Conservation (phyloP, 1,140 invertebrate genomes). For the Temnothorax nylanderi region DNA sequence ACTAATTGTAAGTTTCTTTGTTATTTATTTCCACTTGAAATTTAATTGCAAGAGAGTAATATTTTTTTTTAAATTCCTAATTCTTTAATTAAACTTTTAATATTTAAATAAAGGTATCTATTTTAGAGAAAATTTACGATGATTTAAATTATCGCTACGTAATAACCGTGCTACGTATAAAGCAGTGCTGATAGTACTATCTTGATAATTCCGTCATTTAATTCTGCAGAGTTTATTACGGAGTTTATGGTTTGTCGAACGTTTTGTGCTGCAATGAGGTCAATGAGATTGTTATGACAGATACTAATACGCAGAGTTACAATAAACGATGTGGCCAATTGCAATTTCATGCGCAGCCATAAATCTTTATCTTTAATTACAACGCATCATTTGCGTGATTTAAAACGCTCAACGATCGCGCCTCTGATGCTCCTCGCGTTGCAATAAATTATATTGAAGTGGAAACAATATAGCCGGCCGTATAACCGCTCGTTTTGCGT, state of each 20-base stretch:
- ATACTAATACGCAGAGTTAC: slow-evolving; percentile 3
- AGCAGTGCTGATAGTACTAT: neutral
- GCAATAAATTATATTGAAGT: slow-evolving; percentile 47
- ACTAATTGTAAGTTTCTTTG: neutral
- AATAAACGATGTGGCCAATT: neutral
- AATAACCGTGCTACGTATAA: neutral
- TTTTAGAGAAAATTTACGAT: neutral
- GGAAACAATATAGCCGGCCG: slow-evolving; percentile 9
- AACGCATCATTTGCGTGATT: slow-evolving; percentile 50
- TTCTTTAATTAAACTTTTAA: neutral
- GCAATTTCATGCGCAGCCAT: slow-evolving; percentile 21
- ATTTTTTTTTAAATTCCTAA: too few relatives aligned
- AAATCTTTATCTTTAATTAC: slow-evolving; percentile 55
- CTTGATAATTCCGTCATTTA: slow-evolving; percentile 16
- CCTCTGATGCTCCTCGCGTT: slow-evolving; percentile 9
- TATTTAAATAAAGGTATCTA: neutral
- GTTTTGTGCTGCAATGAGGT: neutral
- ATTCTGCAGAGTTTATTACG: slow-evolving; percentile 12
- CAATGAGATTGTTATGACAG: slow-evolving; percentile 28
- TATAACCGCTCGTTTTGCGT: neutral
- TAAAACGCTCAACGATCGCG: slow-evolving; percentile 26
- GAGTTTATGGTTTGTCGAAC: neutral
- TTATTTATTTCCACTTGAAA: neutral
- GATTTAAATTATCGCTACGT: neutral
- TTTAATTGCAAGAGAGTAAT: neutral